Base-by-base conservation (phyloP, 2,888 invertebrate species). In the Lomographa bimaculata region DNA sequence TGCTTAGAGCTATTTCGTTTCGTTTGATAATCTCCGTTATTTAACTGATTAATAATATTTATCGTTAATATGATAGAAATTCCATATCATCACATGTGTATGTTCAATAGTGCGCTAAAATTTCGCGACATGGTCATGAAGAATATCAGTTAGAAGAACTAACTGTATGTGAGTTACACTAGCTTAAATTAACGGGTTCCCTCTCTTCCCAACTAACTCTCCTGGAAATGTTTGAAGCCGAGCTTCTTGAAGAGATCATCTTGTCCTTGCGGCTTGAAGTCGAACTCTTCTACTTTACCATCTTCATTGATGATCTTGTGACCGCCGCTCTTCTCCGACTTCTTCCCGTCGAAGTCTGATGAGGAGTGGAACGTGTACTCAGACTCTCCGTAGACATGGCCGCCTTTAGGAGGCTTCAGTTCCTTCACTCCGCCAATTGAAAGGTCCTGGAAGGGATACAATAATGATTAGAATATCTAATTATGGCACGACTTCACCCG, bases 251-350 rank as follows among this genome's bases (percentile, higher is more conserved):
- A 35, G 2, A 34, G 7, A 2, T 41, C 35, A 3, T 30, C 35
- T 1, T 20, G 41, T n/a, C 17, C n/a, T 0, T 21, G 11, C 0
- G 74, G 75, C 7, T 55, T 50, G 43, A 76, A 71, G 24, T 73
- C 70, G 54, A 91, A 93, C 45, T 92, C 91, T 5, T 91, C 86
- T 29, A 95, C 75, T 64, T 91, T 92, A 40, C 95, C 95, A 62
- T 95, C 93, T 50, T 94, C 91, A 70, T 95, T 94, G 36, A 94
- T 78, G 7, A 93, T 90, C 10, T 93, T 93, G 21, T 91, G 86
- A 0, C 94, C 92, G 7, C 90, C 90, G 50, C 93, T 92, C 45
- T 90, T 86, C 28, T 84, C 82, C 7, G 79, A 77, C 21, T 85
- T 89, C 51, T 92, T 86, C 1, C 95, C 95, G 64, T 93, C 90